Base-by-base conservation (phyloP, 1,140 invertebrate genomes). In the Pogonomyrmex barbatus region DNA sequence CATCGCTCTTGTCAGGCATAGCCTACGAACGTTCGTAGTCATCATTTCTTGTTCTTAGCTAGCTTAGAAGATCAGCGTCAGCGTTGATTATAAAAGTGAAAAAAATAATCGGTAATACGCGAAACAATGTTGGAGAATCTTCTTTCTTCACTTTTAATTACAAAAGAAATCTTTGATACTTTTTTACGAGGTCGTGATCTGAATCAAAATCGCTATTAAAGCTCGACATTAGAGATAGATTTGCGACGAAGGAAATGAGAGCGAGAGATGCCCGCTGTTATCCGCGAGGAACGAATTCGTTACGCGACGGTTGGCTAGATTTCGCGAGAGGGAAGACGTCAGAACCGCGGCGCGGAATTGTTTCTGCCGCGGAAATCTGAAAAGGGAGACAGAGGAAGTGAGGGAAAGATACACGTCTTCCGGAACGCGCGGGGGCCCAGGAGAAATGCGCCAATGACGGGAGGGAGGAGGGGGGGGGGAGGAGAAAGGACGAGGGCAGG, bases 241-340 rank as follows among this genome's bases (percentile, higher is more conserved):
- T 52, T 45, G 24, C 17, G 47, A 17, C 36, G 33, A 33, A 60
- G 50, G 30, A 58, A 47, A 73, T 30, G 78, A 10, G 14, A n/a
- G 24, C 42, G 24, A 10, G 62, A 33, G 67, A 60, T 50, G 39
- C 42, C 56, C 68, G 54, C 47, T 60, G 68, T 75, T 50, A 60
- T 30, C 30, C 54, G 45, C 68, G 68, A 75, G 54, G 54, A 67
- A 39, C 77, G 36, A 79, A 83, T 83, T 83, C 52, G 67, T 30
- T 50, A 60, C 67, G 73, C 71, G 82, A 85, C 45, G 82, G 56
- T 85, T 78, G 73, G 47, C 60, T 85, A 54, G 73, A 85, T 78
- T 56, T 33, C 60, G 73, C 58, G 65, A 85, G 83, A 47, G 79
- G 52, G 83, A 85, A 77, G 58, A 85, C 73, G 83, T 85, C 83